Percentiles rank a stretch among this genome's conserved stretches.
phyloP scores from a whole-genome alignment of 1,140 invertebrate species.

The Drosophila ohnishii region DNA sequence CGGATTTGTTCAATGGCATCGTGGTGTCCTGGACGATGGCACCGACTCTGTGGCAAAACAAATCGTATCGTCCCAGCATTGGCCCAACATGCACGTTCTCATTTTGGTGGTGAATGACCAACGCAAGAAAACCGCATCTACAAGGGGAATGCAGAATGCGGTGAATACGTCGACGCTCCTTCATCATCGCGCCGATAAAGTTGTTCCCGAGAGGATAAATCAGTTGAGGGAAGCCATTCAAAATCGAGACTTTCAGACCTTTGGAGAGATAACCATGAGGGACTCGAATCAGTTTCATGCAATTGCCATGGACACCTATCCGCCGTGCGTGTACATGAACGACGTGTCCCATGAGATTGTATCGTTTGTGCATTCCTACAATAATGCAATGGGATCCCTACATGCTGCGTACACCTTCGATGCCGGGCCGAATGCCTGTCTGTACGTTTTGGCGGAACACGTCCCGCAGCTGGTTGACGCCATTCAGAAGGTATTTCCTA shows the following conservation, averaged over 20 bases:
- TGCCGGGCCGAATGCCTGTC: constrained; percentile 97
- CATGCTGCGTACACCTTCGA: constrained; percentile 98
- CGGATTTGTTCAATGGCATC: constrained; percentile 95
- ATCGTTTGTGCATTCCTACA: constrained; percentile 92
- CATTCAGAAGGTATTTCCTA: constrained; percentile 90
- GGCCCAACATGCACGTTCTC: constrained; percentile 95
- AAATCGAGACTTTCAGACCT: constrained; percentile 91
- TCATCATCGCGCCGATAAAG: constrained; percentile 87
- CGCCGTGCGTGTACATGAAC: constrained; percentile 96
- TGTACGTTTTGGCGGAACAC: constrained; percentile 92
- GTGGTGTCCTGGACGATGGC: constrained; percentile 88
- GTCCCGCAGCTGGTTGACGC: constrained; percentile 87
- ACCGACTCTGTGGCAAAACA: constrained; percentile 92
- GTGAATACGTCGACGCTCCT: constrained; percentile 93
- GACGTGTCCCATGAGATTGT: constrained; percentile 92
- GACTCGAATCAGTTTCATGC: constrained; percentile 99
- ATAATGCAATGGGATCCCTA: constrained; percentile 85
- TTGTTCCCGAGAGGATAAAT: constrained; percentile 89
- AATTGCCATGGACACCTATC: constrained; percentile 96
- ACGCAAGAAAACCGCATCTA: constrained; percentile 94
- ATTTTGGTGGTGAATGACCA: constrained; percentile 95
- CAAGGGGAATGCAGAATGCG: constrained; percentile 94
- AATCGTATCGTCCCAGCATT: constrained; percentile 90
- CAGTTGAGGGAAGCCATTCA: constrained; percentile 87
- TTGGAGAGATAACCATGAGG: constrained; percentile 97